Conservation (phyloP, 2,113 vertebrate species). For the Anarhynchus alexandrinus region DNA sequence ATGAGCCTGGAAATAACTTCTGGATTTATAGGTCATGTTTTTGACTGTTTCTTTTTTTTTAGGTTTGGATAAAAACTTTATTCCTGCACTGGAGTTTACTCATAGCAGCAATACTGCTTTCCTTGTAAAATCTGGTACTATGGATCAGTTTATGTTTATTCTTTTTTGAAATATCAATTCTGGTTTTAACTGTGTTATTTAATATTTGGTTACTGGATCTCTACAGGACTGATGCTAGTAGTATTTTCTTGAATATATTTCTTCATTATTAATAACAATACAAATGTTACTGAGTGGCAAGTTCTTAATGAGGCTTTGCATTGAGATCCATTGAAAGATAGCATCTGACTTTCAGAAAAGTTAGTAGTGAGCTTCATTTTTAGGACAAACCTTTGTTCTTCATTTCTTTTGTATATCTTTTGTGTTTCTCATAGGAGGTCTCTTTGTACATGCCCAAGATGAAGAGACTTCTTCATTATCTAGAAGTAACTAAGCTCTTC, state of each 20-base stretch:
- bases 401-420: neutral
- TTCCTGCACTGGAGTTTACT: neutral
- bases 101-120: neutral
- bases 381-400: conserved; percentile 28
- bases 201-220: neutral
- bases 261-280: neutral
- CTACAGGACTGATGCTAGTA: neutral
- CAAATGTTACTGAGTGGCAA: neutral
- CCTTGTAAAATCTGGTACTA: neutral
- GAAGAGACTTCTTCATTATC: conserved; percentile 3
- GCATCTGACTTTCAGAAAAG: neutral
- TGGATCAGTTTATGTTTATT: neutral
- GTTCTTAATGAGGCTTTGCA: neutral
- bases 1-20: neutral
- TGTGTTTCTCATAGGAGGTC: conserved; percentile 3
- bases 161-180: neutral
- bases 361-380: neutral
- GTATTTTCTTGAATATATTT: neutral
- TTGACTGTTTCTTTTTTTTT: neutral
- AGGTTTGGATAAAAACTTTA: neutral
- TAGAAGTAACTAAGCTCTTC: conserved; percentile 10
- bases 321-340: neutral
- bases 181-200: neutral
- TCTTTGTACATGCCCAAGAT: neutral
- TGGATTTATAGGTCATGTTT: neutral